A percentile compares a stretch with the other conserved stretches of the same genome.
Conservation (phyloP, 2,113 vertebrate genomes). For the Baryphthengus martii region DNA sequence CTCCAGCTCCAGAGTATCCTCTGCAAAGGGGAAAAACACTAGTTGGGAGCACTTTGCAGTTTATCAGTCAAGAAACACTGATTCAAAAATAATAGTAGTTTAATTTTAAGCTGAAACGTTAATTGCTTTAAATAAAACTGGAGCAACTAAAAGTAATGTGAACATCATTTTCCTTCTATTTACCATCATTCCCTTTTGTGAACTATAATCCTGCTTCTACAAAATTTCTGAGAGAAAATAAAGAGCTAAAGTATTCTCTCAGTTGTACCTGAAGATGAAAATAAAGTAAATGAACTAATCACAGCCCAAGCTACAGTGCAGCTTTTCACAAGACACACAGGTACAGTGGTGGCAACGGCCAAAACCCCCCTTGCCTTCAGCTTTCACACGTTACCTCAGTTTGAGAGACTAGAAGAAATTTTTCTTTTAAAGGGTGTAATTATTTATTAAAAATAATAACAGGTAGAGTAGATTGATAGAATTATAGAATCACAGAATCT, state of each 20-base stretch:
- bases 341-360: not conserved
- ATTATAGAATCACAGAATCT: not conserved
- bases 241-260: not conserved
- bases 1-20: not conserved
- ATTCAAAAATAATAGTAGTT: not conserved
- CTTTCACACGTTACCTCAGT: not conserved
- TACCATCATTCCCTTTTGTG: fast-evolving
- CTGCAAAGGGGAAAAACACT: too few relatives aligned
- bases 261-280: not conserved
- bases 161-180: not conserved
- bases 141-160: not conserved
- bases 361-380: not conserved
- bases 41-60: fast-evolving
- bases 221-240: not conserved
- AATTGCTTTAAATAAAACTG: fast-evolving
- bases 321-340: not conserved
- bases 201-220: not conserved
- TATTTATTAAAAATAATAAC: not conserved
- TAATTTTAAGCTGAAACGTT: not conserved
- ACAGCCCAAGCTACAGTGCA: not conserved
- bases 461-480: too few relatives aligned
- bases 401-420: not conserved
- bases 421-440: not conserved
- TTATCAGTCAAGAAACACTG: not conserved
- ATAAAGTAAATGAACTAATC: not conserved